Percentiles rank a stretch among this genome's conserved stretches.
These are phyloP conservation scores for Phrynocephalus guinanensis DNA, from an alignment of 2,797 vertebrate species.

Conservation along the genomic window DNA sequence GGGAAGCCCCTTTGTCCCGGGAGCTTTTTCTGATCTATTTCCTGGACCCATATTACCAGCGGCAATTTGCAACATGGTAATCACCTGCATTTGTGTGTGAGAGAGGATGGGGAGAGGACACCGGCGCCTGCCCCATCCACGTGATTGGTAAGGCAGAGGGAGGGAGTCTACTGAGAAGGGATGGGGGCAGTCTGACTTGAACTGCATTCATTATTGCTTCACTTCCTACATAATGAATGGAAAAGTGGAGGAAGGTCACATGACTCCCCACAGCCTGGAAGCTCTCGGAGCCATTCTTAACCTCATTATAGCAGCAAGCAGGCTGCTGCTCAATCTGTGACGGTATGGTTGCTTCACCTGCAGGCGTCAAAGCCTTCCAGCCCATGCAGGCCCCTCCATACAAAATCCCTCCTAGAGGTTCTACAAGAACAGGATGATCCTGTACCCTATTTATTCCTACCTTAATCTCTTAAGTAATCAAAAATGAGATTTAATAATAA, in stretches of 20 bases:
- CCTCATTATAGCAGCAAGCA: constrained; percentile 45
- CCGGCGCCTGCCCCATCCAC: accelerated
- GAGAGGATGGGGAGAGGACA: accelerated
- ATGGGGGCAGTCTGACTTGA: neutral
- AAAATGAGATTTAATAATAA: neutral
- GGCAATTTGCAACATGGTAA: neutral
- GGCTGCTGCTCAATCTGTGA: constrained; percentile 64
- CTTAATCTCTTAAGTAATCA: constrained; percentile 39
- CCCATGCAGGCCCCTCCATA: constrained; percentile 60
- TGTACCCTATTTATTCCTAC: neutral
- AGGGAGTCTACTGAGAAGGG: neutral
- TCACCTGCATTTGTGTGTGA: accelerated
- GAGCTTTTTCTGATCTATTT: accelerated
- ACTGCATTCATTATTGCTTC: constrained; percentile 25
- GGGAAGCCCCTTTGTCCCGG: neutral
- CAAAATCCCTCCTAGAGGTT: constrained; percentile 57
- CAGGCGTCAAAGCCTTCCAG: constrained; percentile 68
- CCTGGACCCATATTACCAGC: neutral
- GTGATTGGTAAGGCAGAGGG: neutral
- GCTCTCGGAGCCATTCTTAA: constrained; percentile 34
- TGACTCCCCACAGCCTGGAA: constrained; percentile 26
- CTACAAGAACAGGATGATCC: constrained; percentile 37
- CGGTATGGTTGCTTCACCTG: constrained; percentile 63
- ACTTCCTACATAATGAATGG: constrained; percentile 19
- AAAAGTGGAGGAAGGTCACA: neutral